phyloP scores from a whole-genome alignment of 2,888 invertebrate species.

The Xestia rhomboidea region DNA sequence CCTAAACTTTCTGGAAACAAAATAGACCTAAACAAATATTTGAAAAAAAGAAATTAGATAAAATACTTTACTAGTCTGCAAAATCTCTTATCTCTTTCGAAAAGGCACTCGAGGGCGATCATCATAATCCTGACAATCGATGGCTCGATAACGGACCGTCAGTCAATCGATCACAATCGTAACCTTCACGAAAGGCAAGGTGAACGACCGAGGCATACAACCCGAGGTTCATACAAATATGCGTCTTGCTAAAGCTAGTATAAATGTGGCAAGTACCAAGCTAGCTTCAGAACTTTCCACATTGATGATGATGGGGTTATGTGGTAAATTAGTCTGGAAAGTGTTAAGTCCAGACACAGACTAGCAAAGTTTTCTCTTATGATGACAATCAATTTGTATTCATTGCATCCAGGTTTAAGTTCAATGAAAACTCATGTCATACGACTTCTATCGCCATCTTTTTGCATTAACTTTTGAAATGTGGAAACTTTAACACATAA shows the following conservation, averaged over 20 bases:
- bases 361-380: not conserved
- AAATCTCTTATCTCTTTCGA: conserved; percentile 59
- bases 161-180: conserved; percentile 68
- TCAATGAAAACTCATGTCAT: not conserved
- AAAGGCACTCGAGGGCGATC: conserved; percentile 70
- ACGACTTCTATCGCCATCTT: not conserved
- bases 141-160: conserved; percentile 66
- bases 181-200: conserved; percentile 73
- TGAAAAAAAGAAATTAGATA: not conserved
- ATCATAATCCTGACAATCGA: conserved; percentile 68
- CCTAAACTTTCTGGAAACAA: not conserved
- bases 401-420: not conserved
- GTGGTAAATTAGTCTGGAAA: conserved; percentile 16
- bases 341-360: not conserved
- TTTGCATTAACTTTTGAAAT: not conserved
- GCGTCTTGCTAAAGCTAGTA: not conserved
- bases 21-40: not conserved
- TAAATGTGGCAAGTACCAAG: not conserved
- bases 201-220: conserved; percentile 66
- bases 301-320: not conserved
- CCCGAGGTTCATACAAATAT: not conserved
- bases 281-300: conserved; percentile 34
- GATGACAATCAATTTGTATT: conserved; percentile 9
- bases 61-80: conserved; percentile 8
- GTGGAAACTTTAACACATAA: not conserved